Evolutionary conservation across 2,888 invertebrate genomes (phyloP).

Genomic region (Coleophora flavipennella): DNA sequence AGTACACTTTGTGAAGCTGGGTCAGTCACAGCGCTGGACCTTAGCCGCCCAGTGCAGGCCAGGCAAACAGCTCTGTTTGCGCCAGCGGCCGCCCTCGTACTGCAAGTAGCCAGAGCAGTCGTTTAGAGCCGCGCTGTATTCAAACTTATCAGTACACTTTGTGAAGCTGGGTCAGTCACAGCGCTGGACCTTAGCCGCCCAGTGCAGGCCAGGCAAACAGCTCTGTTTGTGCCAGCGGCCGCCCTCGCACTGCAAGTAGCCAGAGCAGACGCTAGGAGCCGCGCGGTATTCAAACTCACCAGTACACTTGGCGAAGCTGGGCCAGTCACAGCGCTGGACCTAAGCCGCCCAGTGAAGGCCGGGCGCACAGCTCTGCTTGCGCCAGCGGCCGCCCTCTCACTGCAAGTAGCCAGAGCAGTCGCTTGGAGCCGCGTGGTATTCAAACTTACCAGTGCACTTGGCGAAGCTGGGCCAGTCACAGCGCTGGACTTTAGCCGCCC

Average conservation of each 20-base stretch:
- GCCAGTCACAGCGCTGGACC: constrained; percentile 85
- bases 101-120: constrained; percentile 85
- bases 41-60: constrained; percentile 85
- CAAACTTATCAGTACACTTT: constrained; percentile 61
- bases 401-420: constrained; percentile 85
- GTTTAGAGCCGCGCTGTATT: constrained; percentile 73
- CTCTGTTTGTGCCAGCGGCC: constrained; percentile 80
- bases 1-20: no score
- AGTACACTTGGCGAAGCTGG: constrained; percentile 80
- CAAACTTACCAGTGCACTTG: constrained; percentile 71
- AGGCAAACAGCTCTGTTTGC: constrained; percentile 82
- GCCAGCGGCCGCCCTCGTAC: constrained; percentile 81
- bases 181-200: constrained; percentile 76
- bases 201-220: constrained; percentile 86
- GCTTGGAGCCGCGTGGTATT: constrained; percentile 73
- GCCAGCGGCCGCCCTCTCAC: constrained; percentile 81
- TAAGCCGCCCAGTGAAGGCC: constrained; percentile 85
- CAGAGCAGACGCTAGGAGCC: constrained; percentile 79
- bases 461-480: constrained; percentile 89
- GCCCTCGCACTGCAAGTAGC: constrained; percentile 83
- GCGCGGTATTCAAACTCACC: constrained; percentile 59
- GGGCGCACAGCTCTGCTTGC: constrained; percentile 82
- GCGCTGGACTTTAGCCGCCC: constrained; percentile 76
- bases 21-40: constrained; percentile 67
- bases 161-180: constrained; percentile 64